Evolutionary conservation across 2,888 invertebrate genomes (phyloP).

Genomic region (Anorthoa munda): DNA sequence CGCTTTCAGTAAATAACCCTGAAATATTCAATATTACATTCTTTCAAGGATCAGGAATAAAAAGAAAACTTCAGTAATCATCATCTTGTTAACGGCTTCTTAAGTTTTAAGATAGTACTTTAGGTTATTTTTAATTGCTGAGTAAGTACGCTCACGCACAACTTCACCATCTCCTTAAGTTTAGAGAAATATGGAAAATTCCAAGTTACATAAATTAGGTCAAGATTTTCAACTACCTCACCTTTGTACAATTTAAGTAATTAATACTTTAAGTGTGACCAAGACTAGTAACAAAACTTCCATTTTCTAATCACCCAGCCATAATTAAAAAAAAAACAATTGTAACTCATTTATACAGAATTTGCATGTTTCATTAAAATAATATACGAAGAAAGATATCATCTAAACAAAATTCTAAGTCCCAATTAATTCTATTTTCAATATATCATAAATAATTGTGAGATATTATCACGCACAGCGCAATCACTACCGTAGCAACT

Average conservation of each 20-base stretch:
- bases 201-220: constrained; percentile 11
- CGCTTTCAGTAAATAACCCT: background rate
- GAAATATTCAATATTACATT: background rate
- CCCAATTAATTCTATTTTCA: constrained; percentile 6
- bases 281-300: background rate
- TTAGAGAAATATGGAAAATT: background rate
- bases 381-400: background rate
- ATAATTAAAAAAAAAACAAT: background rate
- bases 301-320: background rate
- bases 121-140: constrained; percentile 41
- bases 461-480: constrained; percentile 26
- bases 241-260: background rate
- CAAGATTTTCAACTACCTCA: constrained; percentile 37
- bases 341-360: background rate
- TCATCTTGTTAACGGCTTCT: background rate
- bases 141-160: background rate
- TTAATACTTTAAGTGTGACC: constrained; percentile 28
- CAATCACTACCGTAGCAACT: constrained; percentile 40
- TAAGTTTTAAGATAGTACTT: background rate
- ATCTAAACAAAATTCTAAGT: background rate
- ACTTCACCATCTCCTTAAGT: background rate
- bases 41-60: background rate
- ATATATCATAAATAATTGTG: background rate
- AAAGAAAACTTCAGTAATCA: rapidly evolving
- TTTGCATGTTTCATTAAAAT: no score